Percentiles rank a stretch among this genome's conserved stretches.
phyloP scores from a whole-genome alignment of 2,113 vertebrate species.

The Oreochromis tanganicae region DNA sequence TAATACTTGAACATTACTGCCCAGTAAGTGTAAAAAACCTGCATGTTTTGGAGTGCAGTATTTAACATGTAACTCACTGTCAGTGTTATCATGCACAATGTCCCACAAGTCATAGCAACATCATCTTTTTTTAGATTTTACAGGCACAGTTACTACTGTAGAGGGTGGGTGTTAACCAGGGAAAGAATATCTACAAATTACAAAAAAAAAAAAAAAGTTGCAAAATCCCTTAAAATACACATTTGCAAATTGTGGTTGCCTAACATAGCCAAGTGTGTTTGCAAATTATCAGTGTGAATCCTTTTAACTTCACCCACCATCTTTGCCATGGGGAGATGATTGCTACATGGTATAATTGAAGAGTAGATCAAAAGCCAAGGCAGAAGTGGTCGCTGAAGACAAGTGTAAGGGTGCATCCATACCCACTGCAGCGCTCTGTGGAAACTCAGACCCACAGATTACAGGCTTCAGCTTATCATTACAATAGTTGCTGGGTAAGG shows the following conservation, averaged over 20 bases:
- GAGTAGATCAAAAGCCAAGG: constrained; percentile 62
- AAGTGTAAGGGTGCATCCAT: constrained; percentile 29
- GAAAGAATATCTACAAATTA: constrained; percentile 8
- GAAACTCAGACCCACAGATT: constrained; percentile 44
- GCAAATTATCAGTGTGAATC: constrained; percentile 51
- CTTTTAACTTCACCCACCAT: constrained; percentile 62
- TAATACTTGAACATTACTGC: not conserved
- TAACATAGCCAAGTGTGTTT: not conserved
- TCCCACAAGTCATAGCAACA: not conserved
- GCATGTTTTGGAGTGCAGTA: not conserved
- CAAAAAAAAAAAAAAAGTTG: not conserved
- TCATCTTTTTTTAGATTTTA: not conserved
- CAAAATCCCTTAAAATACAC: constrained; percentile 1
- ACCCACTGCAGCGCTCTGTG: constrained; percentile 1
- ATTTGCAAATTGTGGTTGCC: constrained; percentile 7
- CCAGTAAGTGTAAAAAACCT: not conserved
- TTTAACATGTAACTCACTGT: not conserved
- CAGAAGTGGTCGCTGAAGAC: constrained; percentile 40
- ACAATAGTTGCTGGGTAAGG: not conserved
- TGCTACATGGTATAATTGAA: constrained; percentile 67
- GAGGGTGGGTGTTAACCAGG: not conserved
- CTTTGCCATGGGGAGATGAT: constrained; percentile 59
- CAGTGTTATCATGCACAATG: not conserved
- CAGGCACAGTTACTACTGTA: not conserved
- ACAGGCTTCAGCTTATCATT: constrained; percentile 45